Conservation (phyloP, 2,797 vertebrate genomes). For the Vultur gryphus region DNA sequence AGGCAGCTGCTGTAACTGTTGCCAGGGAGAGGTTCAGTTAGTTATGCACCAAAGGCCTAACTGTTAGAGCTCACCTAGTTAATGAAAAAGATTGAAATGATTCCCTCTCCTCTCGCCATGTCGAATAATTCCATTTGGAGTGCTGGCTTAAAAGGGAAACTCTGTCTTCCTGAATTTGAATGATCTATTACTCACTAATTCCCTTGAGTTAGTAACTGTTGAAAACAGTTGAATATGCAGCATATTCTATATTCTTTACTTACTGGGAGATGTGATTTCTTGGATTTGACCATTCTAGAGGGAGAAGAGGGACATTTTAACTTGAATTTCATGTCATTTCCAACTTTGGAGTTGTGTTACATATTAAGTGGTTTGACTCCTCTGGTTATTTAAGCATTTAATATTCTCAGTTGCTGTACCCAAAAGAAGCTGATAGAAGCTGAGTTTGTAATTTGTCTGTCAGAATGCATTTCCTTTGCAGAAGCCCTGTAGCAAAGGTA, state of each 20-base stretch:
- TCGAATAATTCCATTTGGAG: not conserved
- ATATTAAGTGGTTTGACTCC: not conserved
- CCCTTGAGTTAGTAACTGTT: not conserved
- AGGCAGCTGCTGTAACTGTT: not conserved
- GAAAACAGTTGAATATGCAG: not conserved
- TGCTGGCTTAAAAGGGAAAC: not conserved
- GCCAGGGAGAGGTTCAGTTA: not conserved
- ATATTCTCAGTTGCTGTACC: not conserved
- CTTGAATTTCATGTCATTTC: not conserved
- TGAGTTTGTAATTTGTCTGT: not conserved
- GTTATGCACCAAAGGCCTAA: not conserved
- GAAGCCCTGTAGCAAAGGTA: not conserved
- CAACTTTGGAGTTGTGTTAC: not conserved
- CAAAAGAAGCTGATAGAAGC: not conserved
- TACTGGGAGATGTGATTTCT: not conserved
- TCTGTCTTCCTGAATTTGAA: not conserved
- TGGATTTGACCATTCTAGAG: not conserved
- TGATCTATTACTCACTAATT: slow-evolving; percentile 16
- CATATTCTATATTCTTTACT: not conserved
- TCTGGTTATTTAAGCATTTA: not conserved
- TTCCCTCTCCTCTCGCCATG: not conserved
- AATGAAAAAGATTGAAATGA: not conserved
- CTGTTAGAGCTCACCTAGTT: not conserved
- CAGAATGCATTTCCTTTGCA: slow-evolving; percentile 3
- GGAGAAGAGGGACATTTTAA: not conserved